Evolutionary conservation across 2,888 invertebrate species (phyloP).

Genomic region (Caenorhabditis drosophilae): DNA sequence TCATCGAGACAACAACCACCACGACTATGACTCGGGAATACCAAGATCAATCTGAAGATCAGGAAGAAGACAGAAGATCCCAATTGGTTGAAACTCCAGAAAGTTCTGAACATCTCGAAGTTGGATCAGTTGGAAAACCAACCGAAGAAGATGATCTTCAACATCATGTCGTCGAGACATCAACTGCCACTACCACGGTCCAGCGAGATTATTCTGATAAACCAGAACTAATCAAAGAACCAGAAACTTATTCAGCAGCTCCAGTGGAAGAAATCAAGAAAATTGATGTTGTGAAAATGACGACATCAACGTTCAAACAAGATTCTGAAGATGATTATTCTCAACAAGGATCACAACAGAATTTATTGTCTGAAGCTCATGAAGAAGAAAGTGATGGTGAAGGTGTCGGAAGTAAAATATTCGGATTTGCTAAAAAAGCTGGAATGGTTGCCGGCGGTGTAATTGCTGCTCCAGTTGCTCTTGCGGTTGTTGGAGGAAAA

Average conservation of each 20-base stretch:
- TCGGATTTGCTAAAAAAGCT: slow-evolving; percentile 46
- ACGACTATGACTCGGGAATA: slow-evolving; percentile 26
- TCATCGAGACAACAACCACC: slow-evolving; percentile 28
- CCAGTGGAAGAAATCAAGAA: background rate
- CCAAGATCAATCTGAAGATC: slow-evolving; percentile 9
- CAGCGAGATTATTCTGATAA: slow-evolving; percentile 5
- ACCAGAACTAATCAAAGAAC: background rate
- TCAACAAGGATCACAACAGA: background rate
- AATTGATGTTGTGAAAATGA: no score
- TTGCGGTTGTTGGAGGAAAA: slow-evolving; percentile 52
- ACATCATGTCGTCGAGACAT: slow-evolving; percentile 1
- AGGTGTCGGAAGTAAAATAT: slow-evolving; percentile 26
- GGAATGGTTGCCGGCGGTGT: slow-evolving; percentile 55
- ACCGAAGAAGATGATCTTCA: background rate
- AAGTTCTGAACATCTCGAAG: background rate
- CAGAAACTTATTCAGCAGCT: no score
- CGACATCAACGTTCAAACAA: no score
- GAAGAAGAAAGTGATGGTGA: slow-evolving; percentile 18
- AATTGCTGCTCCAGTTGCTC: slow-evolving; percentile 50
- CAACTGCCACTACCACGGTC: background rate
- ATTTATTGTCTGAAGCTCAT: background rate
- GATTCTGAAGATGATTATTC: no score
- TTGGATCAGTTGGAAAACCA: background rate
- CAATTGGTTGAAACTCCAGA: background rate
- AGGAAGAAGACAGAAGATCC: slow-evolving; percentile 1